Conservation (phyloP, 2,113 vertebrate genomes). For the Laterallus jamaicensis region DNA sequence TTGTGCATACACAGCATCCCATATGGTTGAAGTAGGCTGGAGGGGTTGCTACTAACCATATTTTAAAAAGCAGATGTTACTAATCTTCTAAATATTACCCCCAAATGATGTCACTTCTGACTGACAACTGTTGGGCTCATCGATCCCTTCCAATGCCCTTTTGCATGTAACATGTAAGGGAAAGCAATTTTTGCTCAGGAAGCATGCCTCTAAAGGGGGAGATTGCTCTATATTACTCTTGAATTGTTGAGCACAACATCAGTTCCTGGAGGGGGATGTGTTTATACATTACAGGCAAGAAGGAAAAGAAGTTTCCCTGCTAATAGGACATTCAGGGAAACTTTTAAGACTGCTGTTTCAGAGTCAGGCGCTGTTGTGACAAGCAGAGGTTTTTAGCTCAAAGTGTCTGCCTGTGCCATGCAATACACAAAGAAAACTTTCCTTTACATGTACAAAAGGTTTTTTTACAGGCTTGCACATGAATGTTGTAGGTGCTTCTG, state of each 20-base stretch:
- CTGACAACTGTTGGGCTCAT: conserved; percentile 60
- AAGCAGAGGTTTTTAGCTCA: not conserved
- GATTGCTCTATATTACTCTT: not conserved
- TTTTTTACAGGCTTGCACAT: not conserved
- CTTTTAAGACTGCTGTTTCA: not conserved
- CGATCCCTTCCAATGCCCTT: conserved; percentile 31
- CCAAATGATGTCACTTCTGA: conserved; percentile 69
- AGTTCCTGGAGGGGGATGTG: not conserved
- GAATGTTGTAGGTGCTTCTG: not conserved
- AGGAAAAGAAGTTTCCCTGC: not conserved
- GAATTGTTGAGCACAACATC: not conserved
- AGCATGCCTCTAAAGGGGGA: not conserved
- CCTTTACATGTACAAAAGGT: not conserved
- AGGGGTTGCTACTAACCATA: conserved; percentile 69
- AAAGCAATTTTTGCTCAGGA: not conserved
- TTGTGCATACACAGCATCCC: conserved; percentile 44
- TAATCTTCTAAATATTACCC: conserved; percentile 70
- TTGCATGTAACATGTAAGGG: not conserved
- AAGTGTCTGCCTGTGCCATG: not conserved
- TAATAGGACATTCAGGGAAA: not conserved
- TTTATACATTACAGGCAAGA: not conserved
- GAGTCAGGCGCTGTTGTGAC: not conserved
- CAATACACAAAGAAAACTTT: not conserved
- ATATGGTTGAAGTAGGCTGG: conserved; percentile 70
- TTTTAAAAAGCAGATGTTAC: conserved; percentile 78